Evolutionary conservation across 2,888 invertebrate species (phyloP).

Genomic region (Agonopterix alstromeriana): DNA sequence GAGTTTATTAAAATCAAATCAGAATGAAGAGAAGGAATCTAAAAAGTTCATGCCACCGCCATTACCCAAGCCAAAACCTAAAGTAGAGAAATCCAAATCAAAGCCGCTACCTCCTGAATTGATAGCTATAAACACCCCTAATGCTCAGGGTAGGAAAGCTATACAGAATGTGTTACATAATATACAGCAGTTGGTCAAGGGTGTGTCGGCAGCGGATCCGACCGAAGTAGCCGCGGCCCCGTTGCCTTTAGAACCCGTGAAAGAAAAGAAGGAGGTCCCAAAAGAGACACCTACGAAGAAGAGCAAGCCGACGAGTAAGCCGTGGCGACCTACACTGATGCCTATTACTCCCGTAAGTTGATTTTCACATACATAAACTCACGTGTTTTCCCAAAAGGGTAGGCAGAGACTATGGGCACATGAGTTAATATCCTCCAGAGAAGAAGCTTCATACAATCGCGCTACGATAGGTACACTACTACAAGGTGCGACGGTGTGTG

Average conservation of each 20-base stretch:
- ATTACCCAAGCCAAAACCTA: constrained; percentile 28
- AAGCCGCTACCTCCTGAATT: constrained; percentile 74
- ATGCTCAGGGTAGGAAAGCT: constrained; percentile 56
- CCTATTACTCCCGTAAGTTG: constrained; percentile 75
- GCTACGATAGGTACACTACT: too few species aligned
- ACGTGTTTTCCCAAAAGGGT: too few species aligned
- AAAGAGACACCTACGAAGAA: constrained; percentile 48
- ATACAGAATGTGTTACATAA: constrained; percentile 68
- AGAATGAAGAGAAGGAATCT: constrained; percentile 41
- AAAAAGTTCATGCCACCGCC: constrained; percentile 52
- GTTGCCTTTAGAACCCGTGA: constrained; percentile 28
- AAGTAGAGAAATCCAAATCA: constrained; percentile 44
- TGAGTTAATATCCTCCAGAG: too few species aligned
- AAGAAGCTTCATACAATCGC: too few species aligned
- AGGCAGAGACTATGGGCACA: too few species aligned
- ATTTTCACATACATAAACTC: neutral
- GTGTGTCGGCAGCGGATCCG: constrained; percentile 62
- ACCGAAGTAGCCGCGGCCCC: constrained; percentile 63
- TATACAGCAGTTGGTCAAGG: constrained; percentile 68
- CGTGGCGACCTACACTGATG: constrained; percentile 84
- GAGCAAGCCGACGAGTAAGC: constrained; percentile 75
- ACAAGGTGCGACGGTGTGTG: too few species aligned
- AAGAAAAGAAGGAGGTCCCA: constrained; percentile 25
- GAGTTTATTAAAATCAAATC: constrained; percentile 60
- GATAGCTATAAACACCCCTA: constrained; percentile 75